Conservation (phyloP, 2,113 vertebrate species). For the Neolamprologus devosi region DNA sequence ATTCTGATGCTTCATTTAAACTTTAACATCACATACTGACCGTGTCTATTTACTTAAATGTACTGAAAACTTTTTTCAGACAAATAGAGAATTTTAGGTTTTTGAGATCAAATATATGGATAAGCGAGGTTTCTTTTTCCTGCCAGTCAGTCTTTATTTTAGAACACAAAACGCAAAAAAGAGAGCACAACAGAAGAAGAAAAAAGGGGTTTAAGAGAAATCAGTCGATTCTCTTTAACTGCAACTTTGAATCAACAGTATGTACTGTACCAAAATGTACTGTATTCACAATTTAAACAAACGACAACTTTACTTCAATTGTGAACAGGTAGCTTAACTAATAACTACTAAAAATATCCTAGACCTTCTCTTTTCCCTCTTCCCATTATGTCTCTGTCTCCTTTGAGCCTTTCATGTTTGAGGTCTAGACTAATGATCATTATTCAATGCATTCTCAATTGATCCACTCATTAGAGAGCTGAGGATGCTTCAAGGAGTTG, state of each 20-base stretch:
- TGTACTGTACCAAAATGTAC: background rate
- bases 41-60: background rate
- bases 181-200: background rate
- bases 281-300: background rate
- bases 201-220: background rate
- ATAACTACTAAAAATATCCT: background rate
- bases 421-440: background rate
- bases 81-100: background rate
- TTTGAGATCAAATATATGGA: background rate
- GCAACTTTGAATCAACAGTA: background rate
- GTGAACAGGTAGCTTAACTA: background rate
- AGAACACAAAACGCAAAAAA: background rate
- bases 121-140: background rate
- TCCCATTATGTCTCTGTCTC: background rate
- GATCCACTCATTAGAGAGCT: conserved; percentile 7
- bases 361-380: background rate
- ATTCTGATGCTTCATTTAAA: background rate
- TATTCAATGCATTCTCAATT: background rate
- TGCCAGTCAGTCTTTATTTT: background rate
- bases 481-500: background rate
- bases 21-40: background rate
- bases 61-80: background rate
- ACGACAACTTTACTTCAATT: background rate
- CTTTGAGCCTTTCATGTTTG: background rate
- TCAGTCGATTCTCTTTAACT: background rate